Conservation (phyloP, 1,140 invertebrate genomes). For the Marisa cornuarietis region DNA sequence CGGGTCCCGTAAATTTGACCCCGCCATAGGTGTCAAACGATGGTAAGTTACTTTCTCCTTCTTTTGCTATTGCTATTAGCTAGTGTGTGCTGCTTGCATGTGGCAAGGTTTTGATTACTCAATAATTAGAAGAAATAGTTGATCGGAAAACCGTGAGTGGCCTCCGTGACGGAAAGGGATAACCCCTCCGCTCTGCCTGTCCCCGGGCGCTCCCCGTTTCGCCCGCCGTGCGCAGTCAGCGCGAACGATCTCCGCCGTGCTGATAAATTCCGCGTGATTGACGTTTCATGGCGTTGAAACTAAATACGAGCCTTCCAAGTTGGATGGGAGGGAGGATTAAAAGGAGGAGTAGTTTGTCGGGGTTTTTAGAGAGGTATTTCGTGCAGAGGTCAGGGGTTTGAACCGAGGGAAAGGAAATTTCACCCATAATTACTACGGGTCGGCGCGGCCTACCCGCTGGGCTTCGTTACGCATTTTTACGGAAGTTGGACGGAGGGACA, state of each 20-base stretch:
- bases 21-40: constrained; percentile 25
- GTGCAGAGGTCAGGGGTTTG: constrained; percentile 15
- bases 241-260: constrained; percentile 26
- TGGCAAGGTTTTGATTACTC: neutral
- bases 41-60: constrained; percentile 24
- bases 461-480: constrained; percentile 27
- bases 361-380: constrained; percentile 10
- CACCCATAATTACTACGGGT: constrained; percentile 16
- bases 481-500: constrained; percentile 23
- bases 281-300: constrained; percentile 27
- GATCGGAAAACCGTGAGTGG: constrained; percentile 19
- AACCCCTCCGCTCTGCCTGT: constrained; percentile 19
- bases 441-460: constrained; percentile 23
- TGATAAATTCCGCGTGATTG: constrained; percentile 30
- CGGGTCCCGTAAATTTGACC: constrained; percentile 27
- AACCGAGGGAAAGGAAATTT: constrained; percentile 7
- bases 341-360: constrained; percentile 1
- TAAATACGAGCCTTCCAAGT: constrained; percentile 18
- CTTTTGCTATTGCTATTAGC: constrained; percentile 4
- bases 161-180: constrained; percentile 24
- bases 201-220: constrained; percentile 25
- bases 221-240: constrained; percentile 28
- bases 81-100: constrained; percentile 1
- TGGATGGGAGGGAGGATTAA: neutral
- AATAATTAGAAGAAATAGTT: neutral